Conservation (phyloP, 2,888 invertebrate genomes). For the Phyto melanocephala region DNA sequence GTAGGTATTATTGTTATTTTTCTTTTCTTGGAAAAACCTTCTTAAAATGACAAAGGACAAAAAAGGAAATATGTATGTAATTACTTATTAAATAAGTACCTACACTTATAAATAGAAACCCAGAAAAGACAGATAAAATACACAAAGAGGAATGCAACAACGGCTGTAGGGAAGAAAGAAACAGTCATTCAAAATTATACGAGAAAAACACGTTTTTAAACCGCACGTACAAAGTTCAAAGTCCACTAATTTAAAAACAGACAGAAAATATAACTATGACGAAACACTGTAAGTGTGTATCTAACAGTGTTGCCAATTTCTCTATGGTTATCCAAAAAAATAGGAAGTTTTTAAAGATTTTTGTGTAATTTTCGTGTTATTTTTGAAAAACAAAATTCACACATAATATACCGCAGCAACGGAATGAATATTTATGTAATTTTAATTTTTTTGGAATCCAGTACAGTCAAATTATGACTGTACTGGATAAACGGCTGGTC, state of each 20-base stretch:
- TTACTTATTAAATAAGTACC: too few relatives aligned
- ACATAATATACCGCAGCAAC: too few relatives aligned
- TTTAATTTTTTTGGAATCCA: too few relatives aligned
- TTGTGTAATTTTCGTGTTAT: too few relatives aligned
- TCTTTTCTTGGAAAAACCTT: not conserved
- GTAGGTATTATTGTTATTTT: not conserved
- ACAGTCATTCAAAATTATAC: constrained; percentile 49
- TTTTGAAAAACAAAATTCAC: too few relatives aligned
- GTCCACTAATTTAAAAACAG: constrained; percentile 52
- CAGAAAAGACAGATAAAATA: constrained; percentile 31
- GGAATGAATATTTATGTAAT: too few relatives aligned
- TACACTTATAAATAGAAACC: constrained; percentile 29
- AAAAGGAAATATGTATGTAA: too few relatives aligned
- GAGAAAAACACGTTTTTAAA: constrained; percentile 60
- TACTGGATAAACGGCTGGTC: too few relatives aligned
- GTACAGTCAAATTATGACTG: too few relatives aligned
- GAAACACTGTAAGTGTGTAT: constrained; percentile 20
- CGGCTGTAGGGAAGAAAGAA: not conserved
- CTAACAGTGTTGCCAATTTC: too few relatives aligned
- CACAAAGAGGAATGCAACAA: constrained; percentile 15
- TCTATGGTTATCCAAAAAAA: too few relatives aligned
- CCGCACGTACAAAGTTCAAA: constrained; percentile 67
- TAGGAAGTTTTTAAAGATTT: too few relatives aligned
- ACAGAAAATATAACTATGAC: constrained; percentile 18
- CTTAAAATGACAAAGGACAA: constrained; percentile 7